These are phyloP conservation scores for Lepetodrilus schrolli DNA, from an alignment of 2,888 invertebrate genomes.

Conservation along the genomic window DNA sequence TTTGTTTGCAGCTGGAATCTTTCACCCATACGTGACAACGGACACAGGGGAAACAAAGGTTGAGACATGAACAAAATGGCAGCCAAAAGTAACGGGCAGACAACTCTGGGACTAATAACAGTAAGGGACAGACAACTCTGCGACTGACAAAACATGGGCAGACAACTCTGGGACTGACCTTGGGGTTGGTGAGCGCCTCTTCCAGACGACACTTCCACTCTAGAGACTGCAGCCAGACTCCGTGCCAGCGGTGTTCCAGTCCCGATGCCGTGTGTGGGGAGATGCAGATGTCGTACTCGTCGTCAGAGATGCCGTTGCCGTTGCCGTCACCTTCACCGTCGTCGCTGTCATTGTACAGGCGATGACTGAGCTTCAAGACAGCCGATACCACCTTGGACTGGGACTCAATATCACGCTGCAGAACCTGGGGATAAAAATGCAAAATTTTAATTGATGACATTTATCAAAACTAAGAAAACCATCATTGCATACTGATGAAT, in stretches of 20 bases:
- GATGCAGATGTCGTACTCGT: conserved; percentile 47
- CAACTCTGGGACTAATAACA: too few relatives aligned
- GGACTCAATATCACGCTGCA: conserved; percentile 94
- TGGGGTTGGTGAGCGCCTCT: conserved; percentile 74
- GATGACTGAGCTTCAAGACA: conserved; percentile 74
- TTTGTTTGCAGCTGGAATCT: too few relatives aligned
- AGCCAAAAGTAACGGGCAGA: too few relatives aligned
- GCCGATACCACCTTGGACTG: conserved; percentile 77
- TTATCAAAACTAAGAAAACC: neutral
- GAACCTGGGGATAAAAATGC: too few relatives aligned
- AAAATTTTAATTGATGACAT: too few relatives aligned
- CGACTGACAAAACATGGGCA: too few relatives aligned
- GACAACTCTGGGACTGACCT: conserved; percentile 55
- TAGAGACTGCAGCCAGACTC: conserved; percentile 89
- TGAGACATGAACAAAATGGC: too few relatives aligned
- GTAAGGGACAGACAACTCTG: too few relatives aligned
- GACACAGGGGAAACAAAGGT: too few relatives aligned
- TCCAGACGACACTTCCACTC: conserved; percentile 95
- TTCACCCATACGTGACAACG: too few relatives aligned
- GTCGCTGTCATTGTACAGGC: conserved; percentile 59
- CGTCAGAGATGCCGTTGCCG: conserved; percentile 39
- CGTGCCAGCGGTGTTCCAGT: conserved; percentile 91
- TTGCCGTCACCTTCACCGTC: conserved; percentile 37
- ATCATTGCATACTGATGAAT: too few relatives aligned
- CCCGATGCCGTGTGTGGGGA: conserved; percentile 80